phyloP scores from a whole-genome alignment of 2,888 invertebrate genomes.

The Drosophila recens region DNA sequence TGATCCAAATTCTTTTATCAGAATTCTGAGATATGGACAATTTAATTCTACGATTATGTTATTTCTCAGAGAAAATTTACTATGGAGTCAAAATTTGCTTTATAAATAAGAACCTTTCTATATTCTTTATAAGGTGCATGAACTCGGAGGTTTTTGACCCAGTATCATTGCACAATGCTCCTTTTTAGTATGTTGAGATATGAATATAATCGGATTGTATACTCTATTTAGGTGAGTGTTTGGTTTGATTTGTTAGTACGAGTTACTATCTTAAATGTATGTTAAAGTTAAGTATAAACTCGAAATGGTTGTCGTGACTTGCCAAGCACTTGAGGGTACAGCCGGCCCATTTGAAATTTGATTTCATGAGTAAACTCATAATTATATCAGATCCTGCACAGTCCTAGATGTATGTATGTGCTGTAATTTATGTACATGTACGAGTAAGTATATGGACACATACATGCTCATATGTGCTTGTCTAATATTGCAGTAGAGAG shows the following conservation, averaged over 20 bases:
- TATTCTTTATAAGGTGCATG: background rate
- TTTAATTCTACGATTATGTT: no score
- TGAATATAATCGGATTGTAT: background rate
- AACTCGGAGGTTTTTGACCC: no score
- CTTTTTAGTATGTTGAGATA: background rate
- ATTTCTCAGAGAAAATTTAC: no score
- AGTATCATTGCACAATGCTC: background rate
- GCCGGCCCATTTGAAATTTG: conserved; percentile 37
- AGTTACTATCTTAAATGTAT: conserved; percentile 18
- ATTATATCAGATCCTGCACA: conserved; percentile 56
- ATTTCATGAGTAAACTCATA: conserved; percentile 57
- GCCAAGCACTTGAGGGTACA: conserved; percentile 19
- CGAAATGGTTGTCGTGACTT: conserved; percentile 34
- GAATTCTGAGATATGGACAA: no score
- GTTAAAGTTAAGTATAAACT: conserved; percentile 30
- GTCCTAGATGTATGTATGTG: conserved; percentile 15
- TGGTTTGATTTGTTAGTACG: conserved; percentile 12
- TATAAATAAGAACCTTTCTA: background rate
- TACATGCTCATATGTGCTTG: background rate
- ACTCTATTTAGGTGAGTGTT: conserved; percentile 4
- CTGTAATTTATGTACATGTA: background rate
- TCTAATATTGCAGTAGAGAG: conserved; percentile 22
- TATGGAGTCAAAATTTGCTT: no score
- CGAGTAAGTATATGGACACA: background rate
- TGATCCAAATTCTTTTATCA: no score